Conservation (phyloP, 1,140 invertebrate species). For the Coboldia fuscipes region DNA sequence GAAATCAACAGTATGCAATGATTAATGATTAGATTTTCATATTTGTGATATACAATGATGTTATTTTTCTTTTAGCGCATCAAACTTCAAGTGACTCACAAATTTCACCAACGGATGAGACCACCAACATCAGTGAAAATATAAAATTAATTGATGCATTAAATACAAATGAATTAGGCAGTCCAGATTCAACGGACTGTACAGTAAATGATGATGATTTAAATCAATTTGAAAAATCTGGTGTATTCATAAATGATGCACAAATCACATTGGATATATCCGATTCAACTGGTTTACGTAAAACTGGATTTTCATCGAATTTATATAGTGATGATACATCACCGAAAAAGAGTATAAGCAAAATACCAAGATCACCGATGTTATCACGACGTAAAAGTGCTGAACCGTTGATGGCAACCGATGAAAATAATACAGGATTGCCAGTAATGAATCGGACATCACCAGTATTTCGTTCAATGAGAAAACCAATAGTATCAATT, state of each 20-base stretch:
- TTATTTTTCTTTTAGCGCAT: conserved; percentile 8
- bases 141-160: conserved; percentile 16
- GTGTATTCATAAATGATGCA: conserved; percentile 23
- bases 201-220: neutral
- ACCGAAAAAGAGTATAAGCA: conserved; percentile 16
- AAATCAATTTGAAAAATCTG: conserved; percentile 11
- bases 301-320: conserved; percentile 33
- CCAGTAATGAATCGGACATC: conserved; percentile 11
- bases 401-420: neutral
- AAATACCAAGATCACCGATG: conserved; percentile 22
- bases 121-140: conserved; percentile 8
- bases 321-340: conserved; percentile 28
- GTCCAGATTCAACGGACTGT: neutral
- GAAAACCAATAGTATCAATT: conserved; percentile 21
- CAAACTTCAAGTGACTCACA: conserved; percentile 21
- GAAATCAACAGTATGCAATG: conserved; percentile 35
- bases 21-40: no score
- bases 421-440: conserved; percentile 3
- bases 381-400: conserved; percentile 8
- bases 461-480: conserved; percentile 15
- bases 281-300: conserved; percentile 39
- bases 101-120: conserved; percentile 11
- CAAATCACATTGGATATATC: conserved; percentile 39
- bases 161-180: conserved; percentile 6
- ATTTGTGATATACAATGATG: no score